Base-by-base conservation (phyloP, 2,113 vertebrate species). In the Gasterosteus aculeatus region DNA sequence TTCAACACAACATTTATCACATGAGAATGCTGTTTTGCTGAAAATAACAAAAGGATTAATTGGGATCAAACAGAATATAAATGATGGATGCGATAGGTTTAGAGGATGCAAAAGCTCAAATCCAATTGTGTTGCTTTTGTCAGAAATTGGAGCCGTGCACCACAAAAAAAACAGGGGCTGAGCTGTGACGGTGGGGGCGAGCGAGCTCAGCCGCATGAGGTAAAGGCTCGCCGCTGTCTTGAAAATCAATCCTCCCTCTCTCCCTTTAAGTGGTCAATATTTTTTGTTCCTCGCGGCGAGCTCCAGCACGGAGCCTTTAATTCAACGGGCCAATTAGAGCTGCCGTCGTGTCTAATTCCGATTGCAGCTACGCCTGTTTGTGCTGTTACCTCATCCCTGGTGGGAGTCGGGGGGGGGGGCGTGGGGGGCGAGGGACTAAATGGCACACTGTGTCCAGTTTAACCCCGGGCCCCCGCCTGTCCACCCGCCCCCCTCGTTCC, bases 241-340 rank as follows among this genome's bases (percentile, higher is more conserved):
- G 94, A 92, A 97, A 97, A 98, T 98, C 97, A 96, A 97, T 97
- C 94, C 88, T 92, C 90, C 87, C 93, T 90, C 95, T 92, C 95
- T 95, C 95, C 94, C 86, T 93, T 95, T 97, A 97, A 98, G 96
- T 97, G 96, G 95, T 96, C 96, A 95, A 96, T 98, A 97, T 97
- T 97, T 98, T 96, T 90, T 87, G 90, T 92, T 96, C 96, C 95
- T 95, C 90, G 93, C 95, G 91, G 95, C 87, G 88, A 93, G 91
- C 89, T 82, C 81, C n/a, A 83, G 76, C 73, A 42, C 58, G 66
- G 81, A 79, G 95, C 93, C 93, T 95, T 97, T 96, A 97, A 96
- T 97, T 97, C 95, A 95, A 96, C 95, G 95, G 93, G 94, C 95
- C 95, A 97, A 97, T 98, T 98, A 97, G 95, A 96, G 95, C 94